Base-by-base conservation (phyloP, 2,888 invertebrate genomes). In the Lithophane leautieri region DNA sequence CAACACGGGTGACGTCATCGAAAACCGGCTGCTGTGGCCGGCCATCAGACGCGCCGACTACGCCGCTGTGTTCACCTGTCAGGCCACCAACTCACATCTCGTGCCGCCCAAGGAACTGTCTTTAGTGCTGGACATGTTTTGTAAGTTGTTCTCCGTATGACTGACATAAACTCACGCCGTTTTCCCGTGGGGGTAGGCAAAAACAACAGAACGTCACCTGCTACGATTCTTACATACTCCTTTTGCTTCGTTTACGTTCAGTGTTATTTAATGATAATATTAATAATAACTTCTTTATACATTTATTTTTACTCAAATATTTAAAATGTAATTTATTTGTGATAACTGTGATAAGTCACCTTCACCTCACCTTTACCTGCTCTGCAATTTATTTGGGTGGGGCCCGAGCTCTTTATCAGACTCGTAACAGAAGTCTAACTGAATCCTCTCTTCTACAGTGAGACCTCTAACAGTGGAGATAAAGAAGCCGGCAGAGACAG, bases 51-150 rank as follows among this genome's bases (percentile, higher is more conserved):
- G 99, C 76, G 97, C 98, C 44, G 98, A 98, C 96, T 97, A 98
- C 90, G 98, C 98, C 88, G 98, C 98, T 34, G 97, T 98, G 85
- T 98, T 98, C 96, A 98, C 98, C 75, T 99, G 99, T 92, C 98
- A 98, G 93, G 98, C 99, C 42, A 97, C 98, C 91, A 99, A 99
- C 96, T 98, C 98, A 74, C 97, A 97, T 90, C 97, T 98, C 74
- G 98, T 98, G 72, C 98, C 98, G 89, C 98, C 98, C 16, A 98
- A 97, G 93, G 98, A 98, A 93, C 97, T 98, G 25, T 97, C 98
- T 47, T 97, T 98, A 70, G 97, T 98, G 70, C 96, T 98, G 79
- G 98, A 98, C 91, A 97, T 98, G 95, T 98, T 98, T 93, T 94
- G 98, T 98, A 94, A 98, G 98, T 97, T 89, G 14, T 19, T 16